Base-by-base conservation (phyloP, 2,113 vertebrate species). In the Hylia prasina region DNA sequence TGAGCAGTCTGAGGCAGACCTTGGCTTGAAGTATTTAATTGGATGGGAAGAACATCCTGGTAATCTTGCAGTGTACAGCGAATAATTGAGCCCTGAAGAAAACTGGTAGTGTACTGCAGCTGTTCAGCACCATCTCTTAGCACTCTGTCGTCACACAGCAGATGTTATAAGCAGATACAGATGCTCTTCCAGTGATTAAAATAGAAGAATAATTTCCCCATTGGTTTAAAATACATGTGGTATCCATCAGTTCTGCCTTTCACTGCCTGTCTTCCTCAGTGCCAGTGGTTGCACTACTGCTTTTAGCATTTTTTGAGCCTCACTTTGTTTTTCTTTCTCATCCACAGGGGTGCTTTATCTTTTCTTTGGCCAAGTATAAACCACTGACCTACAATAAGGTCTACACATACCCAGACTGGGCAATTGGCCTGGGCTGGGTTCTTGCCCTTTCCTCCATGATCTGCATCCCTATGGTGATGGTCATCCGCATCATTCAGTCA, bases 331-430 rank as follows among this genome's bases (percentile, higher is more conserved):
- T 90, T 31, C 24, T 51, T 91, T 90, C 91, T 97, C 54, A 71
- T 91, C 79, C 89, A 81, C 94, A 99, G 99, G 99, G 99, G 89
- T 99, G 99, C 97, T 99, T 99, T 81, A 80, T 99, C 95, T 99
- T 99, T 97, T 99, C 99, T 54, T 97, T 99, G 93, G 99, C 98
- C 96, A 99, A 99, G 97, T 99, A 99, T 81, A 98, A 99, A 90
- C 99, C 99, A 60, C 97, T 99, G 98, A 99, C 98, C 90, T 99
- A 99, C 96, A 99, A 99, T 97, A 99, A 99, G 97, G 97, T 98
- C 95, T 99, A 99, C 72, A 97, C 98, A 54, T 99, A 99, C 95
- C 99, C 99, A 11, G 98, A 98, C 63, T 99, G 99, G 99, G 98
- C 99, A 90, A 98, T 99, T 10, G 99, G 99, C 75, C 89, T 99